Percentiles rank a stretch among this genome's conserved stretches.
phyloP scores from a whole-genome alignment of 1,140 invertebrate species.

The Zelostemma sp. region DNA sequence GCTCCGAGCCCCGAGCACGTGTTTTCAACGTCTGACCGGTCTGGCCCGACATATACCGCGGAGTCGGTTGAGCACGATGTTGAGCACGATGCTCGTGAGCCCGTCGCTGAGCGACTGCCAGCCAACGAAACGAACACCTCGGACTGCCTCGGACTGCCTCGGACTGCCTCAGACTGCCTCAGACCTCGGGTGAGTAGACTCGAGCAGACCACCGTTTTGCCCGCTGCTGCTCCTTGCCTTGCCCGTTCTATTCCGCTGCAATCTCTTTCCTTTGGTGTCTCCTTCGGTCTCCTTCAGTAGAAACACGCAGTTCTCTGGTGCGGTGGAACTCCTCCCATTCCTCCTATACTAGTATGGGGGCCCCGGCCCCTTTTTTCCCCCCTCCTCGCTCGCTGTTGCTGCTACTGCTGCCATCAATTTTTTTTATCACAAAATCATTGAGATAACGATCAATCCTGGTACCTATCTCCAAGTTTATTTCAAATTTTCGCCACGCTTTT shows the following conservation, averaged over 20 bases:
- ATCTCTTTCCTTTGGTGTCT: conserved; percentile 35
- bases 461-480: no score
- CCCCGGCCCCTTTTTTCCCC: conserved; percentile 14
- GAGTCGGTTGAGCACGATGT: background rate
- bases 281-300: no score
- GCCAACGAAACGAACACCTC: conserved; percentile 58
- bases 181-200: conserved; percentile 56
- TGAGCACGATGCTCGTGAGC: conserved; percentile 34
- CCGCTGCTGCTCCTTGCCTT: conserved; percentile 48
- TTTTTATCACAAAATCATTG: no score
- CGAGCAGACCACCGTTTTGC: conserved; percentile 31
- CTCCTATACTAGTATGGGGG: no score
- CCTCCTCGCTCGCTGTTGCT: no score
- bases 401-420: no score
- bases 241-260: no score
- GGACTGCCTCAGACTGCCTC: no score
- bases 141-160: no score
- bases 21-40: no score
- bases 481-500: no score
- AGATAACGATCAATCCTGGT: no score
- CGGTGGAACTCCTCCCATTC: conserved; percentile 58
- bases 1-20: background rate
- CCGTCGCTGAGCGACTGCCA: conserved; percentile 57
- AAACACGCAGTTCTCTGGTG: conserved; percentile 34
- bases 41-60: background rate